Percentiles rank a stretch among this genome's conserved stretches.
Conservation (phyloP, 1,140 invertebrate genomes). For the Calliopsis andreniformis region DNA sequence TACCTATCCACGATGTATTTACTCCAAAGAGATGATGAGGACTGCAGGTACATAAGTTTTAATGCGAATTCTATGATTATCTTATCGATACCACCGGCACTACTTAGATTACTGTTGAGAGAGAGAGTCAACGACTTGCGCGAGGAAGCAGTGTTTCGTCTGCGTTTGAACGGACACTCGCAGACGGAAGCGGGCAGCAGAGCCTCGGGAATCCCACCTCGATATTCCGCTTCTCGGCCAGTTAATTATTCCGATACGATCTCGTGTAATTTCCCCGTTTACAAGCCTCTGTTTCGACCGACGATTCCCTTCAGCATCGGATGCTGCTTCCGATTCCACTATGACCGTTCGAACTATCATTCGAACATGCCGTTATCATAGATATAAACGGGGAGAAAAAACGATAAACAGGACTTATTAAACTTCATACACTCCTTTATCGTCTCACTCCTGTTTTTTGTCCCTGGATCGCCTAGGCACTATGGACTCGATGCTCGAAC, state of each 20-base stretch:
- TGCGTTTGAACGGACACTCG: not conserved
- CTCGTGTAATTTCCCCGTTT: slow-evolving; percentile 27
- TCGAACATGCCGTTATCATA: not conserved
- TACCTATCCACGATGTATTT: too few relatives aligned
- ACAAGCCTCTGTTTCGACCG: slow-evolving; percentile 2
- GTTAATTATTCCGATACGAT: slow-evolving; percentile 36
- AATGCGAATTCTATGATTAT: too few relatives aligned
- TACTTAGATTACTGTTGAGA: too few relatives aligned
- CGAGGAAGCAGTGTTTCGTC: too few relatives aligned
- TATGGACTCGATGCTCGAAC: too few relatives aligned
- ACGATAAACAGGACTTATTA: not conserved
- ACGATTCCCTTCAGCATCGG: not conserved
- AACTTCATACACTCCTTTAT: not conserved
- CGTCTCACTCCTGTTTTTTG: not conserved
- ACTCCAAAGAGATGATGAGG: too few relatives aligned
- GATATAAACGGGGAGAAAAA: not conserved
- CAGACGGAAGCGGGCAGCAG: not conserved
- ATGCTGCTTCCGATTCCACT: not conserved
- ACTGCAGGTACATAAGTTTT: too few relatives aligned
- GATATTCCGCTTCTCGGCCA: slow-evolving; percentile 14
- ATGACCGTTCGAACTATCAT: not conserved
- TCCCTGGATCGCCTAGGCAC: too few relatives aligned
- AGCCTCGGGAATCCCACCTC: slow-evolving; percentile 1
- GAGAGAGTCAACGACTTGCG: too few relatives aligned
- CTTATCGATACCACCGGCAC: too few relatives aligned